Conservation (phyloP, 2,113 vertebrate genomes). For the Percina caprodes region DNA sequence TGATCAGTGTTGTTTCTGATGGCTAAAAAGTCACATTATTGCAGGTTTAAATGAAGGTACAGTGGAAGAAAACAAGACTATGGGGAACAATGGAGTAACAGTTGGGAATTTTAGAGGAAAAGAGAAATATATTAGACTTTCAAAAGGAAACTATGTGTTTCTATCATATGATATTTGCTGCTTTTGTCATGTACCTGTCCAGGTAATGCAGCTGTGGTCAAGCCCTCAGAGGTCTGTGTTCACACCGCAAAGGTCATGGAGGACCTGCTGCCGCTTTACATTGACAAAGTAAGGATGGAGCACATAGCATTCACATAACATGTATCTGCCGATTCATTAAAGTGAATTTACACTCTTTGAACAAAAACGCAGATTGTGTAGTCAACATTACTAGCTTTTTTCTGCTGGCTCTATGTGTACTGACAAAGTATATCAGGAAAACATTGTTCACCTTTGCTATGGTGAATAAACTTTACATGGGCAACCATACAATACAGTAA, state of each 20-base stretch:
- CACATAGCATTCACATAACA: background rate
- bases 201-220: constrained; percentile 95
- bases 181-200: constrained; percentile 31
- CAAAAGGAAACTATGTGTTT: background rate
- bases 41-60: background rate
- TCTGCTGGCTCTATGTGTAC: background rate
- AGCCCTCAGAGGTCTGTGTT: constrained; percentile 91
- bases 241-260: constrained; percentile 88
- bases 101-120: background rate
- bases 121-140: background rate
- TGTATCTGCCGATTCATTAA: background rate
- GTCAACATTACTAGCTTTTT: background rate
- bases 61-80: background rate
- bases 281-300: constrained; percentile 88
- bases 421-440: background rate
- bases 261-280: constrained; percentile 88
- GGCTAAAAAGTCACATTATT: background rate
- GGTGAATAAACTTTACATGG: background rate
- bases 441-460: background rate
- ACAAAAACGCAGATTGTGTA: background rate
- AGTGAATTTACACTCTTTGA: background rate
- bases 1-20: background rate
- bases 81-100: no score
- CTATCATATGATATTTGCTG: background rate
- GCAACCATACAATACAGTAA: background rate